phyloP scores from a whole-genome alignment of 2,113 vertebrate species.

The Lophura nycthemera region DNA sequence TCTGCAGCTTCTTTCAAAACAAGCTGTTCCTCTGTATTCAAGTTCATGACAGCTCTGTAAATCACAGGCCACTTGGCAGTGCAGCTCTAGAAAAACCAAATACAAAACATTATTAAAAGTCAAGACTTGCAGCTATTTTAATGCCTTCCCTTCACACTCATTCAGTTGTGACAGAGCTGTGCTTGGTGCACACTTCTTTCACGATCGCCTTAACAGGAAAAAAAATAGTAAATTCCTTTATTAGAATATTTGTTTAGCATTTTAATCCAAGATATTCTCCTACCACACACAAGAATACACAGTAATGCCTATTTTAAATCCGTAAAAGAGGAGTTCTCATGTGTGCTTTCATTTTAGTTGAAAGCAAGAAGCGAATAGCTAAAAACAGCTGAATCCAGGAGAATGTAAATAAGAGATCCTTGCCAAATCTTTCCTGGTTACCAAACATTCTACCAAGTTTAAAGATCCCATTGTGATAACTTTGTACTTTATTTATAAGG shows the following conservation, averaged over 20 bases:
- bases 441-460: constrained; percentile 11
- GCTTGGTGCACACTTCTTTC: background rate
- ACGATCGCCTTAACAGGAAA: background rate
- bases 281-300: background rate
- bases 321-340: background rate
- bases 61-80: background rate
- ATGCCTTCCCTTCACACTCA: background rate
- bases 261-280: background rate
- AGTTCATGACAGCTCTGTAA: background rate
- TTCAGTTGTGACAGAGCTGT: background rate
- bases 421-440: constrained; percentile 27
- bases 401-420: constrained; percentile 45
- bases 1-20: constrained; percentile 26
- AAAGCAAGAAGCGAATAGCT: constrained; percentile 33
- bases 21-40: background rate
- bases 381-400: constrained; percentile 36
- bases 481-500: constrained; percentile 64
- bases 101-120: background rate
- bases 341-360: background rate
- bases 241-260: constrained; percentile 5
- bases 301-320: background rate
- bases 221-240: background rate
- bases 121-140: background rate
- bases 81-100: background rate
- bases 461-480: constrained; percentile 31